Percentiles rank a stretch among this genome's conserved stretches.
Evolutionary conservation across 2,113 vertebrate genomes (phyloP).

Genomic region (Nothobranchius kuhntae): DNA sequence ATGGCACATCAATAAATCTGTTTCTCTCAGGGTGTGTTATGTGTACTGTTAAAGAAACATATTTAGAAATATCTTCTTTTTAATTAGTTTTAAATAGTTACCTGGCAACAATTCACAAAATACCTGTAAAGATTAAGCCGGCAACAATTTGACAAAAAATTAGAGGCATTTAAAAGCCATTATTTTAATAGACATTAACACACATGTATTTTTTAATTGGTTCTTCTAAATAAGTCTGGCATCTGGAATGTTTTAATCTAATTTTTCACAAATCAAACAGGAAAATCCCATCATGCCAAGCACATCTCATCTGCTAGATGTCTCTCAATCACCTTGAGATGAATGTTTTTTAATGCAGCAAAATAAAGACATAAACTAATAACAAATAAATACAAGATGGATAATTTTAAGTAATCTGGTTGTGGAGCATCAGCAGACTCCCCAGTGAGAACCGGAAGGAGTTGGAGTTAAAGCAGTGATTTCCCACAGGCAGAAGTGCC

Average conservation of each 20-base stretch:
- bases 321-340: slow-evolving; percentile 29
- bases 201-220: slow-evolving; percentile 30
- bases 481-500: slow-evolving; percentile 87
- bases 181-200: neutral
- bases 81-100: too few species aligned
- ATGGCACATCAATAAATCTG: too few species aligned
- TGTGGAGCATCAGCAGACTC: slow-evolving; percentile 52
- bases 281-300: neutral
- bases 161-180: too few species aligned
- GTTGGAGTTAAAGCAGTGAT: slow-evolving; percentile 84
- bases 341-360: slow-evolving; percentile 32
- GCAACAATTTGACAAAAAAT: too few species aligned
- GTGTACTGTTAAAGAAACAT: too few species aligned
- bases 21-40: too few species aligned
- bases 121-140: too few species aligned
- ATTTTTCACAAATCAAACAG: slow-evolving; percentile 30
- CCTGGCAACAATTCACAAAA: too few species aligned
- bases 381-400: slow-evolving; percentile 60
- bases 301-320: slow-evolving; percentile 21
- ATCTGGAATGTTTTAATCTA: slow-evolving; percentile 26
- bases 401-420: slow-evolving; percentile 63
- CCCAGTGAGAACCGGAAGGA: slow-evolving; percentile 75
- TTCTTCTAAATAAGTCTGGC: slow-evolving; percentile 21
- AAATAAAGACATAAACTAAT: slow-evolving; percentile 58
- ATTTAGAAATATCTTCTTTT: too few species aligned